Evolutionary conservation across 2,888 invertebrate genomes (phyloP).

Genomic region (Cantharis rufa): DNA sequence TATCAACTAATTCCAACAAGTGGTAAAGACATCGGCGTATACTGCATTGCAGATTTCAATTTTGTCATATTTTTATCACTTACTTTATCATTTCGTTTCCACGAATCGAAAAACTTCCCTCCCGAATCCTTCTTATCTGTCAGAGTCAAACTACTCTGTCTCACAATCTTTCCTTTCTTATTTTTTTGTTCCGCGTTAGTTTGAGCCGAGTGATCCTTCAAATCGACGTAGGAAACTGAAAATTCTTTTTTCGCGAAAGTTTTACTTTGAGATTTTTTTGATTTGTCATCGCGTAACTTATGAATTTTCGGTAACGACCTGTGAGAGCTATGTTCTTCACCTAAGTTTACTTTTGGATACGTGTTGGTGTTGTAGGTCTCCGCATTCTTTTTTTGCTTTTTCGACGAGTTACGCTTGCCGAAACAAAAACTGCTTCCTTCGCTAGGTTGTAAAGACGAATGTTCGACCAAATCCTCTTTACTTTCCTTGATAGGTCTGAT

Average conservation of each 20-base stretch:
- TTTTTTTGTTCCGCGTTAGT: conserved; percentile 33
- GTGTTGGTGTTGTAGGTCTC: conserved; percentile 44
- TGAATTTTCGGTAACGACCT: conserved; percentile 49
- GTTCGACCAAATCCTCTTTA: not conserved
- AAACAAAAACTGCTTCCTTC: conserved; percentile 48
- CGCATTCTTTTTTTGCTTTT: conserved; percentile 42
- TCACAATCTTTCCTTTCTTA: conserved; percentile 45
- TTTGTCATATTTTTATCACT: conserved; percentile 43
- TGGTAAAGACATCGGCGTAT: conserved; percentile 60
- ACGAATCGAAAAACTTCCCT: conserved; percentile 61
- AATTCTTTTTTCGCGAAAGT: conserved; percentile 28
- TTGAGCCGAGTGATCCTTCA: conserved; percentile 42
- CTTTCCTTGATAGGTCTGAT: conserved; percentile 43
- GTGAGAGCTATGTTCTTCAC: conserved; percentile 44
- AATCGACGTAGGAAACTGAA: conserved; percentile 34
- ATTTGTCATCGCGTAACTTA: conserved; percentile 9
- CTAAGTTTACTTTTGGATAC: conserved; percentile 47
- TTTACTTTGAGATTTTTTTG: conserved; percentile 3
- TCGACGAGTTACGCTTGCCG: conserved; percentile 51
- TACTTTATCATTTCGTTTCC: conserved; percentile 61
- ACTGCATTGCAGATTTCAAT: conserved; percentile 62
- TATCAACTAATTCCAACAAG: too few species aligned
- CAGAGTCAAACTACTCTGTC: conserved; percentile 49
- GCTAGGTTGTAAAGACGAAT: conserved; percentile 10
- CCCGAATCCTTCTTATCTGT: conserved; percentile 47